A percentile compares a stretch with the other conserved stretches of the same genome.
Evolutionary conservation across 2,888 invertebrate genomes (phyloP).

Genomic region (Morpho helenor): DNA sequence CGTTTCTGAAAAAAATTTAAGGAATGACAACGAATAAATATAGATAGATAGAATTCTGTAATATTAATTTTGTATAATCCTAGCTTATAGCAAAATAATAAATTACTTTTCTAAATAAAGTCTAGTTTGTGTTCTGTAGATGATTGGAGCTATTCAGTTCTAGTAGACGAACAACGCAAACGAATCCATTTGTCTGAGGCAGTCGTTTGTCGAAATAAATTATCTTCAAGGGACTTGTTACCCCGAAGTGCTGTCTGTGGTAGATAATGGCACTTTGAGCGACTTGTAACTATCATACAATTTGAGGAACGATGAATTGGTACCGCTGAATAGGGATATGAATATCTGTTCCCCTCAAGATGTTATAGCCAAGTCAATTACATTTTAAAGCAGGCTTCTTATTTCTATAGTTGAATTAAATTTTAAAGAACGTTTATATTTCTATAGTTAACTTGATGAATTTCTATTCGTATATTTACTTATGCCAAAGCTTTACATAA

Average conservation of each 20-base stretch:
- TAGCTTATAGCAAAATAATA: no score
- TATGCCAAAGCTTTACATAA: no score
- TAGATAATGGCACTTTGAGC: slow-evolving; percentile 26
- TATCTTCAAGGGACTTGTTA: slow-evolving; percentile 32
- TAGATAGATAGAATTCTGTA: no score
- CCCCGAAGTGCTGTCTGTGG: slow-evolving; percentile 22
- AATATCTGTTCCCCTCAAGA: background rate
- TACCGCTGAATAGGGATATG: background rate
- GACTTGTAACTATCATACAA: slow-evolving; percentile 22
- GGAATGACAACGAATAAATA: no score
- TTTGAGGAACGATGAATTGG: slow-evolving; percentile 6
- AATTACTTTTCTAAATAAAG: no score
- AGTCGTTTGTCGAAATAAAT: slow-evolving; percentile 31
- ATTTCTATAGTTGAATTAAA: no score
- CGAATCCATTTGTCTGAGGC: slow-evolving; percentile 30
- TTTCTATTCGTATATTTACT: no score
- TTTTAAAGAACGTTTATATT: no score
- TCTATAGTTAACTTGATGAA: no score
- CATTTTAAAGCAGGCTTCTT: background rate
- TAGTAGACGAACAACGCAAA: slow-evolving; percentile 25
- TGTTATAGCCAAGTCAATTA: background rate
- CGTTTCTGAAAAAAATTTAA: no score
- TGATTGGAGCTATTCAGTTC: slow-evolving; percentile 1
- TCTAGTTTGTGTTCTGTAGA: background rate
- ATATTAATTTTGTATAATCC: no score